Percentiles rank a stretch among this genome's conserved stretches.
Evolutionary conservation across 2,888 invertebrate species (phyloP).

Genomic region (Myopa tessellatipennis): DNA sequence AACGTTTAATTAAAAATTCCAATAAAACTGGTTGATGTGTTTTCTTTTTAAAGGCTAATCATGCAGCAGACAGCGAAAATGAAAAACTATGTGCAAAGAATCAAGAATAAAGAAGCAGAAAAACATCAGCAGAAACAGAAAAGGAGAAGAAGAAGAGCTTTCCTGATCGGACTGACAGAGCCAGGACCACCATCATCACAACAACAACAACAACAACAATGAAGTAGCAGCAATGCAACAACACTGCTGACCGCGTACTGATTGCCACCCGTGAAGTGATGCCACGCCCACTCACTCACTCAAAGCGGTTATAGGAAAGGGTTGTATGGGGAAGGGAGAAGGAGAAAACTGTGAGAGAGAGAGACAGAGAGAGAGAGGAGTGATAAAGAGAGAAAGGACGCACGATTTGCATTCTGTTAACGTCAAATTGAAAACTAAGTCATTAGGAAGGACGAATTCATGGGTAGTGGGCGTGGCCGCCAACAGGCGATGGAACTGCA

Average conservation of each 20-base stretch:
- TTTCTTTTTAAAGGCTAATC: slow-evolving; percentile 56
- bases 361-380: no score
- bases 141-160: not conserved
- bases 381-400: not conserved
- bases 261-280: not conserved
- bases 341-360: no score
- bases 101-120: not conserved
- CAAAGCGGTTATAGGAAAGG: not conserved
- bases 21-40: slow-evolving; percentile 50
- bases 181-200: not conserved
- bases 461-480: not conserved
- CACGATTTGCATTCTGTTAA: slow-evolving; percentile 49
- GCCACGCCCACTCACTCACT: not conserved
- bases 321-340: not conserved
- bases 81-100: not conserved
- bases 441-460: slow-evolving; percentile 48
- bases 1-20: slow-evolving; percentile 55
- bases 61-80: slow-evolving; percentile 32
- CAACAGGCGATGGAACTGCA: not conserved
- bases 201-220: not conserved
- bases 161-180: not conserved
- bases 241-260: not conserved
- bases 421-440: slow-evolving; percentile 60
- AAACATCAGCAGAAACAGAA: not conserved
- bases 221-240: not conserved